These are phyloP conservation scores for Hormaphis cornu DNA, from an alignment of 1,140 invertebrate genomes.

Conservation along the genomic window DNA sequence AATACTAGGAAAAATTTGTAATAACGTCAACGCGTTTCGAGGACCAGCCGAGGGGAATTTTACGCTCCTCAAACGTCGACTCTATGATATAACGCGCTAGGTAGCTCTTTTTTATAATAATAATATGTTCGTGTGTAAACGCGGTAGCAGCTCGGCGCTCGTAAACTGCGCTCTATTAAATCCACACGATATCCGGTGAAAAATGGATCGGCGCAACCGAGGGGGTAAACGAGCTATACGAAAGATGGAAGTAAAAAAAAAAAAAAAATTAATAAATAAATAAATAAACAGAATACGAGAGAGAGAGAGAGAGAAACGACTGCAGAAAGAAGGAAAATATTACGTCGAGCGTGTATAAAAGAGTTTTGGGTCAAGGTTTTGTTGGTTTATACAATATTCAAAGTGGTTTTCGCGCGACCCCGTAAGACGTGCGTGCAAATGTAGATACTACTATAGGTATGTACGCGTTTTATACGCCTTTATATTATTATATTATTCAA, in stretches of 20 bases:
- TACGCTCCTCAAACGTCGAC: too few relatives aligned
- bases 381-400: slow-evolving; percentile 15
- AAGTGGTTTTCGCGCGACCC: background rate
- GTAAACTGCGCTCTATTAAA: slow-evolving; percentile 16
- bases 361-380: slow-evolving; percentile 16
- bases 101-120: too few relatives aligned
- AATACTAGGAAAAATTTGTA: too few relatives aligned
- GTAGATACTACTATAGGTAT: background rate
- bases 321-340: background rate
- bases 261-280: too few relatives aligned
- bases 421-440: background rate
- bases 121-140: slow-evolving; percentile 2
- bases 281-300: too few relatives aligned
- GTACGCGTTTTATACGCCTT: too few relatives aligned
- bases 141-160: background rate
- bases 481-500: too few relatives aligned
- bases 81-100: too few relatives aligned
- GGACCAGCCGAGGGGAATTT: too few relatives aligned
- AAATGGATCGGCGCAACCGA: slow-evolving; percentile 7
- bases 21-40: too few relatives aligned
- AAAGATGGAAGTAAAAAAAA: slow-evolving; percentile 1
- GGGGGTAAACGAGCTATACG: too few relatives aligned
- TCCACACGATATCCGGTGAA: slow-evolving; percentile 3
- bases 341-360: slow-evolving; percentile 7
- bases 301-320: slow-evolving; percentile 3